Evolutionary conservation across 2,797 vertebrate genomes (phyloP).

Genomic region (Melanotaenia pygmaea): DNA sequence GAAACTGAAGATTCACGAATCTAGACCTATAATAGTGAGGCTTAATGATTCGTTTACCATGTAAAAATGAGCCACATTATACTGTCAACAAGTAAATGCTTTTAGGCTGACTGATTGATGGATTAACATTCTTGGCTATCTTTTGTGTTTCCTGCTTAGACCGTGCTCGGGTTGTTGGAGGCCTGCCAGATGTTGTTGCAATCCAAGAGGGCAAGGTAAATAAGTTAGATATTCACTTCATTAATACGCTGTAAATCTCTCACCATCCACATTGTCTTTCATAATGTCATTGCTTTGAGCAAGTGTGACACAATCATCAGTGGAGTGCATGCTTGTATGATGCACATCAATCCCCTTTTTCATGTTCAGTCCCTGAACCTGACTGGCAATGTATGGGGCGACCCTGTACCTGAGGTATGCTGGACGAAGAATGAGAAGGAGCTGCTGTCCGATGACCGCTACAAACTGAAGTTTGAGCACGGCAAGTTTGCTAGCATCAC

Average conservation of each 20-base stretch:
- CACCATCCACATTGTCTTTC: neutral
- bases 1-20: constrained; percentile 1
- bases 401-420: constrained; percentile 90
- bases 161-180: constrained; percentile 94
- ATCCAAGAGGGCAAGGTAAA: constrained; percentile 99
- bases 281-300: neutral
- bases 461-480: constrained; percentile 89
- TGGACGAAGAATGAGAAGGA: constrained; percentile 93
- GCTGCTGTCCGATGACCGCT: constrained; percentile 84
- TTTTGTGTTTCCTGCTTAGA: constrained; percentile 82
- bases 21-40: constrained; percentile 3
- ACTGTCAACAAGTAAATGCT: constrained; percentile 7
- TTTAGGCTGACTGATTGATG: constrained; percentile 4
- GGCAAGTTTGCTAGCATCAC: constrained; percentile 94
- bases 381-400: constrained; percentile 97
- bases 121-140: constrained; percentile 24
- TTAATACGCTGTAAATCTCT: neutral
- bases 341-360: constrained; percentile 7
- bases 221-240: constrained; percentile 3
- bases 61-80: constrained; percentile 2
- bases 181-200: constrained; percentile 97
- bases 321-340: neutral
- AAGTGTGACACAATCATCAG: neutral
- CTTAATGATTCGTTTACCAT: neutral
- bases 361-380: constrained; percentile 91